phyloP scores from a whole-genome alignment of 2,797 vertebrate genomes.

The Macrochelys suwanniensis region DNA sequence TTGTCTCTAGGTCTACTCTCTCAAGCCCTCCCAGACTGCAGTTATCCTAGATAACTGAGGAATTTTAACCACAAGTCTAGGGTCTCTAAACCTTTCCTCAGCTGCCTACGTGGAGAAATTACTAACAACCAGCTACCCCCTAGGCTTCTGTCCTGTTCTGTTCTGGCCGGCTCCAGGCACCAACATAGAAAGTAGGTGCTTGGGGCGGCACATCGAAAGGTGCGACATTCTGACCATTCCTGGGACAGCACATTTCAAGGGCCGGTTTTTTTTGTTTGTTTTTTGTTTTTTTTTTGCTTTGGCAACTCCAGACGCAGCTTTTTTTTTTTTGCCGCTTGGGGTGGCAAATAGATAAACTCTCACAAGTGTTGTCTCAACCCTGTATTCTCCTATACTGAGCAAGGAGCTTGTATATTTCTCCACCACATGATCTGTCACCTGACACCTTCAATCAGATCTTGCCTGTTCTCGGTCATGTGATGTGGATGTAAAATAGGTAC shows the following conservation, averaged over 20 bases:
- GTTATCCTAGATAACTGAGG: background rate
- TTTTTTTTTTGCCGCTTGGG: too few relatives aligned
- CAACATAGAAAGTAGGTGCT: too few relatives aligned
- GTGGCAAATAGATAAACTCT: too few relatives aligned
- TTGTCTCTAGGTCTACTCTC: background rate
- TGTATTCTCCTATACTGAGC: background rate
- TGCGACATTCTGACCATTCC: too few relatives aligned
- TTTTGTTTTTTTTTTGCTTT: too few relatives aligned
- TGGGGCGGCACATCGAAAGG: too few relatives aligned
- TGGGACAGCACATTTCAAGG: too few relatives aligned
- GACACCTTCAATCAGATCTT: background rate
- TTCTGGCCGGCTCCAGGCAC: too few relatives aligned
- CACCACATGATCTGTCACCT: background rate
- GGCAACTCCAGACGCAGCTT: too few relatives aligned
- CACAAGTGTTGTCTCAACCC: background rate
- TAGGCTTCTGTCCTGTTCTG: background rate
- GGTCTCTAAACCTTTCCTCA: background rate
- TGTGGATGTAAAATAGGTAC: background rate
- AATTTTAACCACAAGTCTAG: background rate
- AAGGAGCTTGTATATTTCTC: background rate
- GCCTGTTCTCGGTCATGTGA: background rate
- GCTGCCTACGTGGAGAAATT: background rate
- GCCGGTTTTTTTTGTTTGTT: too few relatives aligned
- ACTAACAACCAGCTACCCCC: background rate
- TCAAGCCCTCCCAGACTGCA: background rate